Percentiles rank a stretch among this genome's conserved stretches.
phyloP scores from a whole-genome alignment of 2,797 vertebrate genomes.

The Coreius guichenoti region DNA sequence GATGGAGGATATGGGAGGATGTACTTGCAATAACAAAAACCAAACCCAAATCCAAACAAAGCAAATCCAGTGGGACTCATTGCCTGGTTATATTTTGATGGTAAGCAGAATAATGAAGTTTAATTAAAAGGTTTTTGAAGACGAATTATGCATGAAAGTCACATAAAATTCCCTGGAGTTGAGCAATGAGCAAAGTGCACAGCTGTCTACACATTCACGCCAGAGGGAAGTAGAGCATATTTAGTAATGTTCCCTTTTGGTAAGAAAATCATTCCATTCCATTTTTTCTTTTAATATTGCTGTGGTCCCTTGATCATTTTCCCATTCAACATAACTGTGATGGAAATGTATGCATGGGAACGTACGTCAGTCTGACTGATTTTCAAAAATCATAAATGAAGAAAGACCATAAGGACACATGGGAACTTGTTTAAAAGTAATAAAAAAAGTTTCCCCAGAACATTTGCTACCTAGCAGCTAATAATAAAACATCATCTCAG shows the following conservation, averaged over 20 bases:
- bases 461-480: background rate
- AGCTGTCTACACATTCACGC: constrained; percentile 38
- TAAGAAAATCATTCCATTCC: background rate
- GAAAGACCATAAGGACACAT: background rate
- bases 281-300: background rate
- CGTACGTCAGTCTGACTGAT: background rate
- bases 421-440: background rate
- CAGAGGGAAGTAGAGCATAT: constrained; percentile 17
- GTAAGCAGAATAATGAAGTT: constrained; percentile 25
- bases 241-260: constrained; percentile 13
- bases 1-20: background rate
- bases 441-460: background rate
- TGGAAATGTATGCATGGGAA: constrained; percentile 15
- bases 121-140: constrained; percentile 21
- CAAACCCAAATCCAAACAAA: constrained; percentile 9
- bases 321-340: no score
- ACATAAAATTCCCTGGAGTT: background rate
- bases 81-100: background rate
- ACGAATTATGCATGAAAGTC: constrained; percentile 13
- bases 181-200: constrained; percentile 27
- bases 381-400: constrained; percentile 3
- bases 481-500: background rate
- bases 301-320: background rate
- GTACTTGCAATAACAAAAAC: constrained; percentile 13
- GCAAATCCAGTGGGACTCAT: background rate